phyloP scores from a whole-genome alignment of 2,113 vertebrate species.

The Hippocampus zosterae region DNA sequence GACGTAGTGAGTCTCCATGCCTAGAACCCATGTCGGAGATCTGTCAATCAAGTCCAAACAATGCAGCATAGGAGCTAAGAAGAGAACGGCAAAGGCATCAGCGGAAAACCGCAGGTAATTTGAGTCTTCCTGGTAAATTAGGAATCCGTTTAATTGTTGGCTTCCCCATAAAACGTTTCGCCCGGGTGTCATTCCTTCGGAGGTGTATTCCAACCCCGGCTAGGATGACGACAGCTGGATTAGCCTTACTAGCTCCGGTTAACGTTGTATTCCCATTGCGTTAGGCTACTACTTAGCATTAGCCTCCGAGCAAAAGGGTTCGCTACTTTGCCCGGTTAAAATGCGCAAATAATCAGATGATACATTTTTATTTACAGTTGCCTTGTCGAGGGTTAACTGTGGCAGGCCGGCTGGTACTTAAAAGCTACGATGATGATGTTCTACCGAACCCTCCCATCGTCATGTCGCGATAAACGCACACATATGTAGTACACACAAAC shows the following conservation, averaged over 20 bases:
- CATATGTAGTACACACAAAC: background rate
- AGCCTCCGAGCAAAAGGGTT: background rate
- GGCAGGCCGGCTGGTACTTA: too few species aligned
- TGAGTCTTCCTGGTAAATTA: background rate
- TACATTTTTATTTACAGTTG: background rate
- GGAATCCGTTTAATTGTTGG: background rate
- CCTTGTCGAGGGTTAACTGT: background rate
- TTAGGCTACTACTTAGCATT: background rate
- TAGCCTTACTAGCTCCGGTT: constrained; percentile 32
- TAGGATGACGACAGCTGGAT: constrained; percentile 23
- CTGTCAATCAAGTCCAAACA: constrained; percentile 71
- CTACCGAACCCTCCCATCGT: background rate
- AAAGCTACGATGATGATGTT: background rate
- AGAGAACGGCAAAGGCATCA: constrained; percentile 51
- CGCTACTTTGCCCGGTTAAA: constrained; percentile 1
- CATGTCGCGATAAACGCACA: background rate
- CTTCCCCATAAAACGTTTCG: too few species aligned
- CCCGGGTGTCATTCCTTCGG: constrained; percentile 21
- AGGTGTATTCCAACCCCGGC: background rate
- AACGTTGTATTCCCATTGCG: constrained; percentile 1
- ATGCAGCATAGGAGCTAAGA: constrained; percentile 65
- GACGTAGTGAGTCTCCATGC: constrained; percentile 54
- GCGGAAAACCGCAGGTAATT: constrained; percentile 59
- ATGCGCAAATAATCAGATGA: background rate
- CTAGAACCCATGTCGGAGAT: constrained; percentile 30